Evolutionary conservation across 2,797 vertebrate species (phyloP).

Genomic region (Rhinichthys osculus): DNA sequence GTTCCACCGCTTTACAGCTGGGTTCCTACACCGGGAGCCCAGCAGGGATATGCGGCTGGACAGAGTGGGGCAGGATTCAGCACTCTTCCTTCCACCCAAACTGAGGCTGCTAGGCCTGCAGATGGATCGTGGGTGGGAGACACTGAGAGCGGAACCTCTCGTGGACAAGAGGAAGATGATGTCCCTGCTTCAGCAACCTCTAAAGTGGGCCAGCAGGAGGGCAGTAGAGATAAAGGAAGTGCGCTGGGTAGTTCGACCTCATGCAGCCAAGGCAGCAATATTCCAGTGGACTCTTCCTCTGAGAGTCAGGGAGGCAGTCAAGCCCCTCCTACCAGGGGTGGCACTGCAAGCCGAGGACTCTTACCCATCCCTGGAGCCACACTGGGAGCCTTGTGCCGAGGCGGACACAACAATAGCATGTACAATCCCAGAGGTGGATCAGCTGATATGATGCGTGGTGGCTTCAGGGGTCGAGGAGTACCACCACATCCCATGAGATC

Average conservation of each 20-base stretch:
- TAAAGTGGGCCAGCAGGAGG: constrained; percentile 59
- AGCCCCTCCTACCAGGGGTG: constrained; percentile 69
- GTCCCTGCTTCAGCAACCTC: constrained; percentile 59
- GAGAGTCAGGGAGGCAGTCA: constrained; percentile 66
- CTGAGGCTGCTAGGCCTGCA: constrained; percentile 48
- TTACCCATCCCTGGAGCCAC: constrained; percentile 66
- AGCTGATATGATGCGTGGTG: constrained; percentile 72
- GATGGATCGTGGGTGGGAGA: constrained; percentile 69
- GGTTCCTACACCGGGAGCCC: constrained; percentile 58
- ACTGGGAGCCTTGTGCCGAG: constrained; percentile 39
- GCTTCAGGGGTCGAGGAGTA: constrained; percentile 73
- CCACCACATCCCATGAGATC: constrained; percentile 74
- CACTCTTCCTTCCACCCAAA: constrained; percentile 6
- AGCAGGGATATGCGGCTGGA: constrained; percentile 67
- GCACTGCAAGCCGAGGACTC: constrained; percentile 71
- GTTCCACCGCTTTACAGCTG: constrained; percentile 50
- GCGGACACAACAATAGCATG: constrained; percentile 61
- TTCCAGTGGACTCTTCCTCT: constrained; percentile 69
- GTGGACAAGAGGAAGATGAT: constrained; percentile 60
- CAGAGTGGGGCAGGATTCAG: constrained; percentile 51
- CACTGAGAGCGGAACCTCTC: constrained; percentile 62
- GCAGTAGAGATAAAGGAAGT: constrained; percentile 54
- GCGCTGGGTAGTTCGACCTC: constrained; percentile 62
- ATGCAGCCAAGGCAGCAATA: constrained; percentile 71
- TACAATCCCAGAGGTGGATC: constrained; percentile 71